Evolutionary conservation across 2,113 vertebrate genomes (phyloP), one percentile per base, ranked within the genome.

Genomic region (Clarias macrocephalus): DNA sequence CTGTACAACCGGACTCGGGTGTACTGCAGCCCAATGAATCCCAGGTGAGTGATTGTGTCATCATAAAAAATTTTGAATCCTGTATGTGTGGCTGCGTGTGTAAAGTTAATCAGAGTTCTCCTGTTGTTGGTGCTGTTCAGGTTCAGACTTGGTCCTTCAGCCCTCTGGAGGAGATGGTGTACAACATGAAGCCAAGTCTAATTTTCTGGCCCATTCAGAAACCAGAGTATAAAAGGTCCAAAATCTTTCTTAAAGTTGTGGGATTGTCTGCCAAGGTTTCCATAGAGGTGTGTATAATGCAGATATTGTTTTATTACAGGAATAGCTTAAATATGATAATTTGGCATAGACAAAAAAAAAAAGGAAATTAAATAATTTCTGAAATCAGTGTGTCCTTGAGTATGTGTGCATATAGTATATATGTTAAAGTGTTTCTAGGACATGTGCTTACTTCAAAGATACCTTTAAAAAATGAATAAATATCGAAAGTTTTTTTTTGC

Each of bases 131-230:
- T 63, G 48, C n/a, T 37, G 92, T 90, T 72, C 87, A 99, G 98
- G 91, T 92, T 15, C 96, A 98, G 91, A 91, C 82, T 0, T 99
- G 98, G 98, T 95, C 93, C 79, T 99, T 99, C 92, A 94, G 90
- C 60, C 98, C 98, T 21, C 57, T 91, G 84, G 94, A 94, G 82
- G 90, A 96, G 87, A 94, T 85, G 90, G 93, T 93, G 75, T 97
- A 97, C 88, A 92, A 93, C 42, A 90, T 97, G 88, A 95, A 85
- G 90, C 92, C 95, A 8, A 85, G 82, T 52, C 92, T 99, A 70
- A 93, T 85, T 28, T 95, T 96, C 88, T 96, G 94, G 94, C 94
- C 94, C 3, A 48, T 86, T 62, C 89, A 92, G 85, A 93, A 92
- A 90, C 93, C 93, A 3, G 88, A 88, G 9, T 85, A 76, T 15